Percentiles rank a stretch among this genome's conserved stretches.
phyloP scores from a whole-genome alignment of 1,140 invertebrate genomes.

The Aphidius ervi region DNA sequence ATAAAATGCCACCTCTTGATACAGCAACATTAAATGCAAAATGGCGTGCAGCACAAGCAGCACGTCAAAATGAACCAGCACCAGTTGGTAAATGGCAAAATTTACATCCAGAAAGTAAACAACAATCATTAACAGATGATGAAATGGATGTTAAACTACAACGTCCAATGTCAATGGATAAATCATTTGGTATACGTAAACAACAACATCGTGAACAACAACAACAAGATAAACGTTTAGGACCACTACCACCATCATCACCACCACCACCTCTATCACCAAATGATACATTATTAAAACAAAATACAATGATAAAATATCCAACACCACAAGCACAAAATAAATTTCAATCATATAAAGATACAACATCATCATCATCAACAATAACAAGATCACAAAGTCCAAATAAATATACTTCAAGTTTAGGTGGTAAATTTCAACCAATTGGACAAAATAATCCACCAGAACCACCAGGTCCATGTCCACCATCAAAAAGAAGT shows the following conservation, averaged over 20 bases:
- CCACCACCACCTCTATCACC: conserved; percentile 51
- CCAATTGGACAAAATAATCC: conserved; percentile 47
- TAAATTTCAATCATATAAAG: conserved; percentile 46
- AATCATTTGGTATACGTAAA: conserved; percentile 46
- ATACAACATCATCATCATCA: conserved; percentile 25
- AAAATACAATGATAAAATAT: conserved; percentile 48
- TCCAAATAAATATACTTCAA: conserved; percentile 37
- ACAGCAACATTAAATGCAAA: conserved; percentile 47
- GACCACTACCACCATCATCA: conserved; percentile 42
- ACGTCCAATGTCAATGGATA: conserved; percentile 44
- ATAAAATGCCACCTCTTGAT: conserved; percentile 45
- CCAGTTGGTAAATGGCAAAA: conserved; percentile 46
- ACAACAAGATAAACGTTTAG: conserved; percentile 38
- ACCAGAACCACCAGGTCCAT: conserved; percentile 37
- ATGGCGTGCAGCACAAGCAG: conserved; percentile 47
- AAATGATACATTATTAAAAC: conserved; percentile 30
- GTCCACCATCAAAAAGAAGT: conserved; percentile 30
- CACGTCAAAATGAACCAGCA: conserved; percentile 41
- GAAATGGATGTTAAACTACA: conserved; percentile 44
- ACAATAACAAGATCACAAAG: conserved; percentile 26
- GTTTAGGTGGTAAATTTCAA: conserved; percentile 47
- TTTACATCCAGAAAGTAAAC: conserved; percentile 38
- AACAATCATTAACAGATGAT: conserved; percentile 36
- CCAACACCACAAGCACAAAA: conserved; percentile 44
- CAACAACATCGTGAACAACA: conserved; percentile 49